Conservation (phyloP, 2,113 vertebrate genomes). For the Hemicordylus capensis region DNA sequence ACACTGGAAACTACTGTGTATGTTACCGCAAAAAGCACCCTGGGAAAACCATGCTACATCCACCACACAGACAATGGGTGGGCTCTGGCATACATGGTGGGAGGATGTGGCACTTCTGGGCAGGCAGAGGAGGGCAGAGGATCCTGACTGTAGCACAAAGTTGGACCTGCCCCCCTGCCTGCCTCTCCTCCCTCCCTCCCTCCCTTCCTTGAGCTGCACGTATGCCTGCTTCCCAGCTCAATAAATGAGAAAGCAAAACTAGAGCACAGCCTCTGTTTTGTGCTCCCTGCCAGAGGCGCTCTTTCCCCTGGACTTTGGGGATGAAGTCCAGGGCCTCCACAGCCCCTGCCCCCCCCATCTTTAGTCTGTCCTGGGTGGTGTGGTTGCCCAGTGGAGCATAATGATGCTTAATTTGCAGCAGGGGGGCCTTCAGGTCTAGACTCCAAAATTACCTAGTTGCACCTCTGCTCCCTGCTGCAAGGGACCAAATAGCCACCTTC, state of each 20-base stretch:
- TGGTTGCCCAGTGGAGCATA: too few relatives aligned
- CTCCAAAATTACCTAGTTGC: too few relatives aligned
- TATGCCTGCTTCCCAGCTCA: background rate
- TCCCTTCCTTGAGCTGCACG: background rate
- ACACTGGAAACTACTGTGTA: accelerated
- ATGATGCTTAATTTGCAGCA: too few relatives aligned
- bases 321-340: too few relatives aligned
- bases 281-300: background rate
- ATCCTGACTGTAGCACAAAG: background rate
- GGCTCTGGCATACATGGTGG: background rate
- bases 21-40: background rate
- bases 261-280: background rate
- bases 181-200: background rate
- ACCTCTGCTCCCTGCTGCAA: too few relatives aligned
- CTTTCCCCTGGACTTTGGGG: too few relatives aligned
- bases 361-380: too few relatives aligned
- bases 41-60: accelerated
- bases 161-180: background rate
- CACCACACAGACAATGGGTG: background rate
- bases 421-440: too few relatives aligned
- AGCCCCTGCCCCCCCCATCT: too few relatives aligned
- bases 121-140: background rate
- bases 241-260: background rate
- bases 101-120: background rate
- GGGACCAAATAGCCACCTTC: too few relatives aligned